phyloP scores from a whole-genome alignment of 30 jellyfish, hydroid and myxozoan genomes.

The Aurelia coerulea region DNA sequence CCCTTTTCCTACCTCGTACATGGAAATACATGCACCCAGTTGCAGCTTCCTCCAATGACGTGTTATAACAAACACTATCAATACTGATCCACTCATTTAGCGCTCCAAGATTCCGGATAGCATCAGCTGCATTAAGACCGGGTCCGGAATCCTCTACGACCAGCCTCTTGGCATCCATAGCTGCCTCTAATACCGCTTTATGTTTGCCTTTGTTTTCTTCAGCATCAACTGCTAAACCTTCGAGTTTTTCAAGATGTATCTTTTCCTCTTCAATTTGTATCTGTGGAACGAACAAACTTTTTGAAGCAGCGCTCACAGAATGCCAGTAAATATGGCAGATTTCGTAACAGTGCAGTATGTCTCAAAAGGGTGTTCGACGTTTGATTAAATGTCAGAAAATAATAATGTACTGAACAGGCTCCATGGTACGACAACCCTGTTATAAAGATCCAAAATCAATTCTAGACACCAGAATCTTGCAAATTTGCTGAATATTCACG shows the following conservation, averaged over 20 bases:
- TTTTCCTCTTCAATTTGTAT: slow-evolving; percentile 86
- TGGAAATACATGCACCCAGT: slow-evolving; percentile 98
- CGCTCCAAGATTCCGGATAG: slow-evolving; percentile 86
- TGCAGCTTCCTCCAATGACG: slow-evolving; percentile 91
- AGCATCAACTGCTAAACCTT: slow-evolving; percentile 75
- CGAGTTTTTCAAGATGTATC: slow-evolving; percentile 85
- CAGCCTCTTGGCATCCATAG: slow-evolving; percentile 92
- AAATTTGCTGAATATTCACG: too few relatives aligned
- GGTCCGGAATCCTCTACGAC: slow-evolving; percentile 98
- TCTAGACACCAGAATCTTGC: too few relatives aligned
- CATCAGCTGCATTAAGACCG: slow-evolving; percentile 96
- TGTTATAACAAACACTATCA: slow-evolving; percentile 92
- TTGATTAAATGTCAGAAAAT: too few relatives aligned
- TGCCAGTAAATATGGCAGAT: too few relatives aligned
- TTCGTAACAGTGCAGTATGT: too few relatives aligned
- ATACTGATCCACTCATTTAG: slow-evolving; percentile 84
- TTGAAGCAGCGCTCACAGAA: not conserved
- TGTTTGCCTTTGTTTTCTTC: slow-evolving; percentile 97
- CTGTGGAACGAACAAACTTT: slow-evolving; percentile 15
- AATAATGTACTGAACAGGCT: too few relatives aligned
- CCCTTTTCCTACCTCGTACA: slow-evolving; percentile 71
- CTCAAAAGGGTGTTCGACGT: too few relatives aligned
- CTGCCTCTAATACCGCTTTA: slow-evolving; percentile 99
- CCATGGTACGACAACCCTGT: too few relatives aligned
- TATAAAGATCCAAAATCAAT: too few relatives aligned